A percentile compares a stretch with the other conserved stretches of the same genome.
These are phyloP conservation scores for Tragelaphus eurycerus DNA, from an alignment of 2,797 vertebrate species.

Conservation along the genomic window DNA sequence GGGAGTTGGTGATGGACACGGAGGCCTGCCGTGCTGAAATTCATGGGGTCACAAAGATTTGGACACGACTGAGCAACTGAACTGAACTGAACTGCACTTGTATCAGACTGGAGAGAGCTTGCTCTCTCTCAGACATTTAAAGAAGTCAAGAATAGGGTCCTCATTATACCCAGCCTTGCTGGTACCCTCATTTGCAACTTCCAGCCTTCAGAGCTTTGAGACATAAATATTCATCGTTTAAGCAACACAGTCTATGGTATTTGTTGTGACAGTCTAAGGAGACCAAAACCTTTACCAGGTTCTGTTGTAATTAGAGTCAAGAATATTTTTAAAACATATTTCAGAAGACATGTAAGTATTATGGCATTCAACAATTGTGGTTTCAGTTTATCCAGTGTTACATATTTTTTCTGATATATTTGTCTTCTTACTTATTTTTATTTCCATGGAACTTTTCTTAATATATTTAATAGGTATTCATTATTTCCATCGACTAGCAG, in stretches of 20 bases:
- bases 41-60: no score
- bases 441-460: background rate
- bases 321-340: background rate
- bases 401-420: background rate
- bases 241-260: background rate
- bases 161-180: background rate
- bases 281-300: background rate
- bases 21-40: no score
- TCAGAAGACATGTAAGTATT: background rate
- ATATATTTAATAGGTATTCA: background rate
- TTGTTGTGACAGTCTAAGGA: background rate
- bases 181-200: background rate
- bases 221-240: background rate
- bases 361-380: background rate
- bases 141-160: background rate
- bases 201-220: background rate
- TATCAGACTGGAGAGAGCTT: background rate
- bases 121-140: background rate
- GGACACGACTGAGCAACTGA: no score
- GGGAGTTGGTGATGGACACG: no score
- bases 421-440: background rate
- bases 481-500: background rate
- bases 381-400: background rate
- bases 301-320: background rate
- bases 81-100: no score